These are phyloP conservation scores for Lepetodrilus schrolli DNA, from an alignment of 2,888 invertebrate species.

Conservation along the genomic window DNA sequence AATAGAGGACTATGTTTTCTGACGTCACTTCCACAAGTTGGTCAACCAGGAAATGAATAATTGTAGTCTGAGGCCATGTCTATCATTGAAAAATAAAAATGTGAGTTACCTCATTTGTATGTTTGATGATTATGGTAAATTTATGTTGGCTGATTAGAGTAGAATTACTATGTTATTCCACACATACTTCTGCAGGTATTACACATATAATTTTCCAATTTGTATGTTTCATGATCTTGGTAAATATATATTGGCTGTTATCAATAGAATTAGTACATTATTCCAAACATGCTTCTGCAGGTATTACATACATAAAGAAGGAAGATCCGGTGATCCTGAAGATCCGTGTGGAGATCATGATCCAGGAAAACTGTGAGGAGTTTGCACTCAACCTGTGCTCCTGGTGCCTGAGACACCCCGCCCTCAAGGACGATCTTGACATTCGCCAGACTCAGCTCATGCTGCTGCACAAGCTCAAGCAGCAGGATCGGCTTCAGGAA, in stretches of 20 bases:
- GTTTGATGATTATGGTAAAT: no score
- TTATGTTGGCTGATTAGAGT: no score
- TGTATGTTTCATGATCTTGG: no score
- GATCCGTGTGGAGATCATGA: conserved; percentile 71
- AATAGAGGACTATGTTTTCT: no score
- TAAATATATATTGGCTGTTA: no score
- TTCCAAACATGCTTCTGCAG: conserved; percentile 22
- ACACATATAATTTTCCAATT: no score
- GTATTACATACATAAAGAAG: conserved; percentile 55
- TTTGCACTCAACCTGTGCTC: conserved; percentile 72
- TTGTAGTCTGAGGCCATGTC: no score
- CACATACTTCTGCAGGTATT: no score
- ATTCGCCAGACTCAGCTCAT: conserved; percentile 65
- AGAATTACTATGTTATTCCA: no score
- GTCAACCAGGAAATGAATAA: no score
- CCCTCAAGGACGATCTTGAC: conserved; percentile 61
- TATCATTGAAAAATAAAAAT: neutral
- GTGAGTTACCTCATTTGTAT: neutral
- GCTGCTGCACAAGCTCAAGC: conserved; percentile 63
- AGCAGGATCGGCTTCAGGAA: conserved; percentile 67
- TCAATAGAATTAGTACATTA: neutral
- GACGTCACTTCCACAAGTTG: no score
- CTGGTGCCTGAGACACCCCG: conserved; percentile 67
- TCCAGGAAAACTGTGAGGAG: conserved; percentile 72
- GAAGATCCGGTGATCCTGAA: conserved; percentile 66